These are phyloP conservation scores for Diprion similis DNA, from an alignment of 1,140 invertebrate species.

Conservation along the genomic window DNA sequence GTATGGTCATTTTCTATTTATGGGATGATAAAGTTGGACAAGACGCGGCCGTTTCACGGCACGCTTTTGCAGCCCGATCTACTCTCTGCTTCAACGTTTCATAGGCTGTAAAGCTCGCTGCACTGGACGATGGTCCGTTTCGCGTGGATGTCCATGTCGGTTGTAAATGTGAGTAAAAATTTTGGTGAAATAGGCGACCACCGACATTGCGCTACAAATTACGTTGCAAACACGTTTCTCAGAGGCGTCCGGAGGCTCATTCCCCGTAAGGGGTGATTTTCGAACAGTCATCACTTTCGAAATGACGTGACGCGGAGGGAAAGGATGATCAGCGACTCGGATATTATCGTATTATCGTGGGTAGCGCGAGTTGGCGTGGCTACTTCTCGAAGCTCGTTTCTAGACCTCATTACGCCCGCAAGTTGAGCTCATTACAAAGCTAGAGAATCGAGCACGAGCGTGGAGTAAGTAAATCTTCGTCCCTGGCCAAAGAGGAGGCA, in stretches of 20 bases:
- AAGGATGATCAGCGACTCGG: too few species aligned
- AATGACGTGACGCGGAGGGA: too few species aligned
- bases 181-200: background rate
- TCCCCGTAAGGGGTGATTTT: background rate
- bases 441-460: background rate
- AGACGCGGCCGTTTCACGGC: background rate
- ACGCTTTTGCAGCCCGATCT: background rate
- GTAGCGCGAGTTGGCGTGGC: conserved; percentile 6
- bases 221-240: background rate
- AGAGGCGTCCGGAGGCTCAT: too few species aligned
- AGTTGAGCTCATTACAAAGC: conserved; percentile 43
- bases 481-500: background rate
- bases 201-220: background rate
- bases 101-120: background rate
- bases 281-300: background rate
- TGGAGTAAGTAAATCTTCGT: background rate
- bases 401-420: conserved; percentile 42
- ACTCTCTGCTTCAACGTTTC: background rate
- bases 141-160: background rate
- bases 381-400: conserved; percentile 17
- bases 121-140: background rate
- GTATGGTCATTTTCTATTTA: conserved; percentile 12
- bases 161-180: background rate
- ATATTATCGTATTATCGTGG: background rate
- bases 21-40: background rate